These are phyloP conservation scores for Mirounga angustirostris DNA, from an alignment of 2,113 vertebrate genomes.

Conservation along the genomic window DNA sequence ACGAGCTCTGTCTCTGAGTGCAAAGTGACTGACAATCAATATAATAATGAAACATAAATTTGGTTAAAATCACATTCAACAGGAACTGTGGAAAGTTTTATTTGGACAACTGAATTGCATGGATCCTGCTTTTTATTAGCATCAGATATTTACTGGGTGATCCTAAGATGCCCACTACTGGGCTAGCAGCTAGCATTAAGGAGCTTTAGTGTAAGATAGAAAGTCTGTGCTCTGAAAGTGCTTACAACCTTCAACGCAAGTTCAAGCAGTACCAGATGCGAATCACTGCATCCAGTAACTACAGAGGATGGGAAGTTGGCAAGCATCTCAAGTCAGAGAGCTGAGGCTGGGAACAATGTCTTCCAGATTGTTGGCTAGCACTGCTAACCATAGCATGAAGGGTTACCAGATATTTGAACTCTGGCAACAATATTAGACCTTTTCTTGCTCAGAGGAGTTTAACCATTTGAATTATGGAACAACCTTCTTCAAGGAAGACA, in stretches of 20 bases:
- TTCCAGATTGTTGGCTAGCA: not conserved
- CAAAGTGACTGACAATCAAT: slow-evolving; percentile 4
- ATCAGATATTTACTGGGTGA: slow-evolving; percentile 43
- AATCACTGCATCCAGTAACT: not conserved
- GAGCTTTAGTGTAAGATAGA: not conserved
- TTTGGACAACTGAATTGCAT: slow-evolving; percentile 31
- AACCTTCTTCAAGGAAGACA: slow-evolving; percentile 62
- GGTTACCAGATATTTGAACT: slow-evolving; percentile 63
- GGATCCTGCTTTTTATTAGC: slow-evolving; percentile 41
- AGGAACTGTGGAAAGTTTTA: not conserved
- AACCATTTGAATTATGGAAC: slow-evolving; percentile 71
- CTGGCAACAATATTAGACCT: slow-evolving; percentile 57
- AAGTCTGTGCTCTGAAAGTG: not conserved
- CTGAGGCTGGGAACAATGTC: not conserved
- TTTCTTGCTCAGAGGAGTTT: slow-evolving; percentile 58
- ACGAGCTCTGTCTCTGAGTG: not conserved
- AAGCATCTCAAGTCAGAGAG: not conserved
- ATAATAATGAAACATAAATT: slow-evolving; percentile 45
- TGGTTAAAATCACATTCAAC: slow-evolving; percentile 46
- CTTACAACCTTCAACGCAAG: not conserved
- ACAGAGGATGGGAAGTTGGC: not conserved
- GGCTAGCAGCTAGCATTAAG: not conserved
- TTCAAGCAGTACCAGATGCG: not conserved
- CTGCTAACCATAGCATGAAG: not conserved
- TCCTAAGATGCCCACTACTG: not conserved